Base-by-base conservation (phyloP, 1,140 invertebrate species). In the Tribolium madens region DNA sequence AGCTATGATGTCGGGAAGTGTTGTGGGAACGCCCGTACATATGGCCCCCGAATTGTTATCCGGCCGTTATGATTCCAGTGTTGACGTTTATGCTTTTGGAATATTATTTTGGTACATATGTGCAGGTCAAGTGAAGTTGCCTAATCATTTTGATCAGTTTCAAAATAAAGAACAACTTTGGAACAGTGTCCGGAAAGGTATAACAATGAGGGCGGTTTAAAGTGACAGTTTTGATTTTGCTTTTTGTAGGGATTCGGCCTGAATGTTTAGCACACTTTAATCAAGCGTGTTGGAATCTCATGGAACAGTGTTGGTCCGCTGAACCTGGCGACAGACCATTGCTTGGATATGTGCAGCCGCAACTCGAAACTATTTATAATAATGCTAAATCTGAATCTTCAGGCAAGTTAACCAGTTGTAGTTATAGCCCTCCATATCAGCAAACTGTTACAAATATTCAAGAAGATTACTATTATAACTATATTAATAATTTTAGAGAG, bases 41-140 rank as follows among this genome's bases (percentile, higher is more conserved):
- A 97, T 97, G 96, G 95, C 95, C 26, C 96, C 96, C 0, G 95
- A 97, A 87, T 88, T 97, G 14, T 89, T 96, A 48, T 91, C 91
- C 46, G 93, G 93, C 0, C 89, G 91, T 78, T 97, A 97, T 82
- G 94, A 96, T 83, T 94, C 92, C 79, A 92, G 91, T 76, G 95
- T 97, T 10, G 95, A 97, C 84, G 92, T 97, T 0, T 97, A 97
- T 84, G 95, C 95, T 0, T 97, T 97, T 86, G 96, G 95, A 0
- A 95, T 97, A 69, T 86, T 97, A 14, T 96, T 97, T 86, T 97
- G 95, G 96, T 96, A 96, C 80, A 90, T 96, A 70, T 96, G 95
- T 87, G 92, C 95, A 2, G 95, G 95, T 2, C 91, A 93, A 82
- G 92, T 95, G 0, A 90, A 89, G 82, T 87, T 97, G 42, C 95